phyloP scores from a whole-genome alignment of 1,140 invertebrate genomes.

The Steinernema khuongi region DNA sequence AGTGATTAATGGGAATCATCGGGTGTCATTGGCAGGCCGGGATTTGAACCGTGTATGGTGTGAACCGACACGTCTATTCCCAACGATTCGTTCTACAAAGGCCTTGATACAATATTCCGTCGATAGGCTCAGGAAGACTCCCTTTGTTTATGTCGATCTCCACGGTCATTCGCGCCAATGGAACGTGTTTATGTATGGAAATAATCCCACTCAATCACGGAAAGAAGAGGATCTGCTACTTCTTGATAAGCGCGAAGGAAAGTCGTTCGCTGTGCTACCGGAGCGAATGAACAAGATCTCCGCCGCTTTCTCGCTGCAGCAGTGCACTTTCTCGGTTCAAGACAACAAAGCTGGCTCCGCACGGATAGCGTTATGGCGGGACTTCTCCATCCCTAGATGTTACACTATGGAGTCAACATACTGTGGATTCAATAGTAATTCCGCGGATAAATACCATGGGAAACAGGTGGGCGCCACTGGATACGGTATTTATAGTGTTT shows the following conservation, averaged over 20 bases:
- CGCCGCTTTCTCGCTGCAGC: conserved; percentile 69
- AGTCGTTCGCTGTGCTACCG: conserved; percentile 58
- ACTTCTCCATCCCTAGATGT: conserved; percentile 69
- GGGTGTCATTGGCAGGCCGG: conserved; percentile 75
- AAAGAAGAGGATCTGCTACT: conserved; percentile 58
- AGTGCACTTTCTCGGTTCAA: conserved; percentile 74
- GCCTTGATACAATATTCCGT: conserved; percentile 61
- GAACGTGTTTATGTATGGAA: conserved; percentile 83
- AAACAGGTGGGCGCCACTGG: not conserved
- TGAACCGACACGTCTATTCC: conserved; percentile 73
- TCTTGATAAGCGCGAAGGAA: conserved; percentile 56
- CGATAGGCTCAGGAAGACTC: conserved; percentile 56
- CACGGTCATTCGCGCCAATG: conserved; percentile 81
- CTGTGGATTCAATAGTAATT: conserved; percentile 68
- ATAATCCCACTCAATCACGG: conserved; percentile 66
- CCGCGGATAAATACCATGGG: conserved; percentile 7
- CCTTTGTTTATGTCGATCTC: conserved; percentile 84
- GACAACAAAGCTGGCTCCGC: conserved; percentile 76
- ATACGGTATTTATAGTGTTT: not conserved
- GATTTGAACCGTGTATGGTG: conserved; percentile 73
- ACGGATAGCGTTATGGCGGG: conserved; percentile 76
- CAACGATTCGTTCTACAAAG: conserved; percentile 88
- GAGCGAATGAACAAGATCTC: conserved; percentile 62
- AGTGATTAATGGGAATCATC: conserved; percentile 75
- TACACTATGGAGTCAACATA: conserved; percentile 84